Evolutionary conservation across 1,140 invertebrate genomes (phyloP), one percentile per base, ranked within the genome.

Genomic region (Stegodyphus mimosarum): DNA sequence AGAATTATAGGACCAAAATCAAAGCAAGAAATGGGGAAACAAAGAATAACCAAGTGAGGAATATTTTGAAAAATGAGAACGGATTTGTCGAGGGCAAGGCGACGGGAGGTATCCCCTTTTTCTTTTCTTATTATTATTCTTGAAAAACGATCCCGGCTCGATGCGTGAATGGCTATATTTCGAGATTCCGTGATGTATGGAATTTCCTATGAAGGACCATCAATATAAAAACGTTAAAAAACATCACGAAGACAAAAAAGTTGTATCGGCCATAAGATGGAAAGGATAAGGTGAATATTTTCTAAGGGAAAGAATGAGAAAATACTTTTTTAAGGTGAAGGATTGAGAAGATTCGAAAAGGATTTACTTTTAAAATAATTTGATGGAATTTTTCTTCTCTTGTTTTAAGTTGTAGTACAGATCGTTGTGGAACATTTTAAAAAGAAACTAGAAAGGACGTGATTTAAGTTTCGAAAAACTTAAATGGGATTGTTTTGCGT

Each of bases 111-210:
- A 3, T 55, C 52, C 17, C 9, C 6, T 33, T 60, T 52, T 17
- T 74, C 55, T 74, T 74, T 50, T 53, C 53, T 74, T 74, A 48
- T 74, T 55, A 11, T 49, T 52, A n/a, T 18, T 52, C 18, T 51
- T 74, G 72, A 74, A 60, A 74, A 74, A 74, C 72, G 52, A 33
- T 53, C 3, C 72, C 5, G 52, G 17, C 33, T 60, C 52, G 17
- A 10, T 53, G 17, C 60, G 17, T 74, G 17, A 74, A 74, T 18
- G 51, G 51, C 51, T 33, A 52, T 55, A 53, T 74, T 74, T 55
- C 72, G 51, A 55, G 33, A 55, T 9, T 18, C 17, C n/a, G 72
- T 74, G 72, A 74, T 74, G 51, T 74, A 74, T 63, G 10, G 17
- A 5, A 33, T 74, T 74, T 18, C 53, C 4, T n/a, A 60, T 10